These are phyloP conservation scores for Ligdia adustata DNA, from an alignment of 2,888 invertebrate species.

Conservation along the genomic window DNA sequence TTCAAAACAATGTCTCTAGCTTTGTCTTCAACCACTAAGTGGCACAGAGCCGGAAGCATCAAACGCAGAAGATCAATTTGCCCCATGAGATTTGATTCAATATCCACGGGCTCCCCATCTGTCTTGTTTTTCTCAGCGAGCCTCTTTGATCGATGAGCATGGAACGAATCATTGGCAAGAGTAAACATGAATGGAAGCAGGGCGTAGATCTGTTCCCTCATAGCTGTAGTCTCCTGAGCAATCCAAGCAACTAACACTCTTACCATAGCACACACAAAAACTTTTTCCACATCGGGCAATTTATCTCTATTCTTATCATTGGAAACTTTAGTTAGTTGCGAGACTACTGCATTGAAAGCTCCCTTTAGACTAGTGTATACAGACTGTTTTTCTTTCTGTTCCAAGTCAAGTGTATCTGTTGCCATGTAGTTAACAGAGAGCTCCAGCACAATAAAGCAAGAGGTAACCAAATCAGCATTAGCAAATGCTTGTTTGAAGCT, in stretches of 20 bases:
- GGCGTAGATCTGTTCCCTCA: slow-evolving; percentile 92
- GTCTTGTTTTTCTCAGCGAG: slow-evolving; percentile 87
- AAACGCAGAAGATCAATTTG: slow-evolving; percentile 90
- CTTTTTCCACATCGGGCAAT: slow-evolving; percentile 87
- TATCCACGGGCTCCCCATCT: slow-evolving; percentile 79
- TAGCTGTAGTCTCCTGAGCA: slow-evolving; percentile 94
- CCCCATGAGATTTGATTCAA: slow-evolving; percentile 74
- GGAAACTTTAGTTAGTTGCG: slow-evolving; percentile 88
- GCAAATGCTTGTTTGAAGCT: slow-evolving; percentile 90
- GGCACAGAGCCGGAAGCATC: slow-evolving; percentile 94
- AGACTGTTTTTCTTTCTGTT: slow-evolving; percentile 95
- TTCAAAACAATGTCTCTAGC: slow-evolving; percentile 91
- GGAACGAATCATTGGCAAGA: slow-evolving; percentile 92
- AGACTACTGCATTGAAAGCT: slow-evolving; percentile 92
- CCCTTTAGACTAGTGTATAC: slow-evolving; percentile 95
- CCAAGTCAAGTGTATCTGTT: slow-evolving; percentile 91
- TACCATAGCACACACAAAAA: slow-evolving; percentile 93
- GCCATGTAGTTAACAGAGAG: slow-evolving; percentile 91
- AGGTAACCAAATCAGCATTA: slow-evolving; percentile 90
- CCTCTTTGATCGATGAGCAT: slow-evolving; percentile 87
- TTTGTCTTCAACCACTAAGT: slow-evolving; percentile 95
- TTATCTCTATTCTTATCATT: slow-evolving; percentile 89
- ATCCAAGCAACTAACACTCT: slow-evolving; percentile 95
- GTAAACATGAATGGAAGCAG: slow-evolving; percentile 92
- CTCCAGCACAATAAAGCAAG: slow-evolving; percentile 93